Percentiles rank a stretch among this genome's conserved stretches.
Evolutionary conservation across 2,888 invertebrate genomes (phyloP).

Genomic region (Allacma fusca): DNA sequence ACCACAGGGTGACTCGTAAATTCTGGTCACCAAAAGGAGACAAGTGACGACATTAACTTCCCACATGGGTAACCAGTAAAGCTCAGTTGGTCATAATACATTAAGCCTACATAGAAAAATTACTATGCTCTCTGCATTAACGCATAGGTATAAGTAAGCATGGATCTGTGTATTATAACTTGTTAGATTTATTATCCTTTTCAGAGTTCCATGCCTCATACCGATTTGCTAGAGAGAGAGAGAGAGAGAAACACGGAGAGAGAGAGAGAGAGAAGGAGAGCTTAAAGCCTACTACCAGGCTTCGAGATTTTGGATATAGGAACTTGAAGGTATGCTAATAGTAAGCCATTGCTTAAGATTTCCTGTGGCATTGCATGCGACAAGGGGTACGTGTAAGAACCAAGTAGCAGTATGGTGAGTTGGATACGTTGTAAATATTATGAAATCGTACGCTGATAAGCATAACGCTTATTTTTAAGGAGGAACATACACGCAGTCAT

Average conservation of each 20-base stretch:
- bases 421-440: too few species aligned
- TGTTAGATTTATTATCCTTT: constrained; percentile 12
- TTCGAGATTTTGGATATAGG: too few species aligned
- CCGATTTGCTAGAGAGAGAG: background rate
- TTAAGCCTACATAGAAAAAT: constrained; percentile 36
- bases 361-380: too few species aligned
- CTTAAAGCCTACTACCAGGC: too few species aligned
- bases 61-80: constrained; percentile 52
- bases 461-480: background rate
- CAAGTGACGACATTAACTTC: constrained; percentile 61
- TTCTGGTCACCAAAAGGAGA: constrained; percentile 59
- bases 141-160: constrained; percentile 5
- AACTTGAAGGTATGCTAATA: too few species aligned
- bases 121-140: constrained; percentile 37
- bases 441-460: too few species aligned
- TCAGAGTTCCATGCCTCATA: constrained; percentile 4
- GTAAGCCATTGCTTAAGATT: too few species aligned
- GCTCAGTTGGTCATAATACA: constrained; percentile 40
- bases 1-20: constrained; percentile 59
- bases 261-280: too few species aligned
- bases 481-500: background rate
- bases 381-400: too few species aligned
- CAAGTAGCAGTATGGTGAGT: too few species aligned
- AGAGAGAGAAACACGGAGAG: too few species aligned
- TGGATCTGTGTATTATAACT: background rate